Base-by-base conservation (phyloP, 2,797 vertebrate species). In the Syndactyla subalaris region DNA sequence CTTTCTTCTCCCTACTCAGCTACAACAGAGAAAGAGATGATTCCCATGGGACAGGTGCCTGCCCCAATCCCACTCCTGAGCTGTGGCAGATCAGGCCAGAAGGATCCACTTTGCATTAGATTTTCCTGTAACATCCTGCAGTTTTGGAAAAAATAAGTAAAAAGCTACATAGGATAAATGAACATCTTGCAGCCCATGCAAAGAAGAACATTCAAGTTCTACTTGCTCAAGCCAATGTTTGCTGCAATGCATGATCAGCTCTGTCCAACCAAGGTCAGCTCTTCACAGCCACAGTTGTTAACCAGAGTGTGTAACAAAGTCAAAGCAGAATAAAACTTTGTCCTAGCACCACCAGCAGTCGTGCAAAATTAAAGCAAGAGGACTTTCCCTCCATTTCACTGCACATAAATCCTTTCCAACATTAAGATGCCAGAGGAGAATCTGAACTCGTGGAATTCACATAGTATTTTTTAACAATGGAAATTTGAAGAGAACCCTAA, bases 231-330 rank as follows among this genome's bases (percentile, higher is more conserved):
- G 36, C 24, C 41, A 63, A 7, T 2, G 23, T 24, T 18, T 17
- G 26, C 3, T 22, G n/a, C 41, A 72, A 72, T 55, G 36, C 45
- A 24, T 0, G 0, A 27, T 10, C 22, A 72, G 43, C 2, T 6
- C 34, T n/a, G 29, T n/a, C 45, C 70, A 16, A 61, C 32, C 6
- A 7, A 34, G 18, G 10, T 26, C 24, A 10, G 2, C 75, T 43
- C 26, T 15, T 66, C 32, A 5, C 1, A 3, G 54, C 36, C 49
- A 62, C 20, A 2, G 19, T 15, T 30, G 9, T 10, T 32, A 73
- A 59, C 2, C 4, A 3, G 39, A 55, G 30, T 4, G 1, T 3
- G 34, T 7, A 73, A 68, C 14, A 65, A 71, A 58, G 49, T 32
- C 79, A 76, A 82, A 82, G 48, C 48, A 51, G 70, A 91, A 29